Conservation (phyloP, 1,140 invertebrate species). For the Heliconius congener region DNA sequence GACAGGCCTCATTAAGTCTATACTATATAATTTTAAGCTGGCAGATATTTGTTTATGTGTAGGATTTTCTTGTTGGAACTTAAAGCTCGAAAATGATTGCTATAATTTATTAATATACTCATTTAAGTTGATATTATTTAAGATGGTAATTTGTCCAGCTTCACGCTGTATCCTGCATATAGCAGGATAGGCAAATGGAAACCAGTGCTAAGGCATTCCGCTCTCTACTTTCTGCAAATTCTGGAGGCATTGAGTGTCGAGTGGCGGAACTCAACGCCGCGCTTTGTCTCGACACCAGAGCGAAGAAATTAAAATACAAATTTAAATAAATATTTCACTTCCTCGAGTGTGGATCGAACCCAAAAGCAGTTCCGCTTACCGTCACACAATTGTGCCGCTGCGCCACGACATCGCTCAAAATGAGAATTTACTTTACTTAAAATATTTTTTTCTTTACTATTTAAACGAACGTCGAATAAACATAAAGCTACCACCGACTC, state of each 20-base stretch:
- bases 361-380: background rate
- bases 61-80: background rate
- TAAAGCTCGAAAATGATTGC: slow-evolving; percentile 7
- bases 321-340: background rate
- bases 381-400: background rate
- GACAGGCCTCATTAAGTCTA: slow-evolving; percentile 4
- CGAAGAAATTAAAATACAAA: background rate
- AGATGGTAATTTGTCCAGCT: background rate
- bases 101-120: background rate
- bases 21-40: slow-evolving; percentile 3
- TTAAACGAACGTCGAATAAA: too few species aligned
- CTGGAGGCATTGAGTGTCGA: background rate
- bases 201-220: background rate
- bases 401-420: background rate
- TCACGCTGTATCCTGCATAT: too few species aligned
- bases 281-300: background rate
- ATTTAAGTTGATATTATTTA: background rate
- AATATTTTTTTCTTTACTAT: too few species aligned
- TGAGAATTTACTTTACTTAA: too few species aligned
- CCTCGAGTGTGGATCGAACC: background rate
- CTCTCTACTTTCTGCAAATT: background rate
- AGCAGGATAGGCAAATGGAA: too few species aligned
- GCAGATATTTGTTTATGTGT: slow-evolving; percentile 2
- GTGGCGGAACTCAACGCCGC: background rate
- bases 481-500: too few species aligned